Evolutionary conservation across 2,113 vertebrate genomes (phyloP).

Genomic region (Tupaia chinensis): DNA sequence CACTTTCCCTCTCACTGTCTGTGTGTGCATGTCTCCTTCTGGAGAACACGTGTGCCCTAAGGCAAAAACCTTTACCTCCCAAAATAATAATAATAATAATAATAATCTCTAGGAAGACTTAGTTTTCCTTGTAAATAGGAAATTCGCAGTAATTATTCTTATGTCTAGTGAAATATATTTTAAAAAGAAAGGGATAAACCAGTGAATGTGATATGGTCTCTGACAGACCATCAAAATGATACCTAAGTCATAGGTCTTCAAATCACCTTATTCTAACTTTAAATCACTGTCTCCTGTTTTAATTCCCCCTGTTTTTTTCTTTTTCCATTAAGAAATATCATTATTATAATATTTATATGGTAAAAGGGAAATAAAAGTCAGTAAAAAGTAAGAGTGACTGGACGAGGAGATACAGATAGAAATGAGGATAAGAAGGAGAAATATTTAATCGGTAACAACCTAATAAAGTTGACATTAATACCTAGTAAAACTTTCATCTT

Average conservation of each 20-base stretch:
- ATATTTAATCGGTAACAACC: neutral
- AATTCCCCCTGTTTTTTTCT: neutral
- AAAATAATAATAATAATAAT: too few species aligned
- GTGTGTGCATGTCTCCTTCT: too few species aligned
- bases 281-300: slow-evolving; percentile 2
- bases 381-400: neutral
- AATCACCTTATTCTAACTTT: neutral
- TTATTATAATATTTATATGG: neutral
- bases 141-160: neutral
- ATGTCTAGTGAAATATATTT: neutral
- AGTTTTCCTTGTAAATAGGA: neutral
- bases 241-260: neutral
- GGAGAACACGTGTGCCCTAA: too few species aligned
- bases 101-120: neutral
- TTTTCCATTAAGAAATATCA: neutral
- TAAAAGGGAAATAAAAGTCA: neutral
- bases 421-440: neutral
- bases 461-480: neutral
- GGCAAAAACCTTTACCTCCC: too few species aligned
- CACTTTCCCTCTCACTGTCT: too few species aligned
- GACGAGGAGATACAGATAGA: neutral
- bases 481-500: neutral
- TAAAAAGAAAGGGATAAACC: neutral
- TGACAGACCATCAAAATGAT: neutral
- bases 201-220: neutral